phyloP scores from a whole-genome alignment of 2,888 invertebrate genomes.

The Dyspetes luteomarginatus region DNA sequence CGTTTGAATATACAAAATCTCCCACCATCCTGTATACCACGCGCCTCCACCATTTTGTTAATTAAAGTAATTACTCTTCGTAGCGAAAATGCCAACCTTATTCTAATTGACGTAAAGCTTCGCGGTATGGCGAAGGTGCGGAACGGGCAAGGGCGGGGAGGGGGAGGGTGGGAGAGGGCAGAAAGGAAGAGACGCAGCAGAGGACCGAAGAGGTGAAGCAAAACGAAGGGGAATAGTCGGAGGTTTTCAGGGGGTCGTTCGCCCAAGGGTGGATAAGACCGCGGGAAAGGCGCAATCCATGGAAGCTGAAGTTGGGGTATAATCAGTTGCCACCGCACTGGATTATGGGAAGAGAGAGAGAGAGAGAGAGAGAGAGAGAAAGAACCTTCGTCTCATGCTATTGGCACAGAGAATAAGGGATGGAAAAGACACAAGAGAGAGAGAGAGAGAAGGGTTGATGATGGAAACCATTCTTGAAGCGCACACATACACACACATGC shows the following conservation, averaged over 20 bases:
- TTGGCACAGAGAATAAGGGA: constrained; percentile 46
- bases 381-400: constrained; percentile 72
- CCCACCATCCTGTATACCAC: constrained; percentile 34
- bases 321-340: constrained; percentile 83
- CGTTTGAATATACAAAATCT: constrained; percentile 23
- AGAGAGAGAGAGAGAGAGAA: constrained; percentile 74
- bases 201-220: constrained; percentile 39
- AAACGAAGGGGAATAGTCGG: constrained; percentile 52
- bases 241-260: constrained; percentile 65
- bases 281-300: constrained; percentile 67
- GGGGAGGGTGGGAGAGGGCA: constrained; percentile 61
- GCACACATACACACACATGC: constrained; percentile 20
- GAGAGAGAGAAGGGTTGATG: constrained; percentile 2
- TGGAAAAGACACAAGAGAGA: constrained; percentile 16
- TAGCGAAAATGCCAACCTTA: constrained; percentile 84
- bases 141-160: constrained; percentile 63
- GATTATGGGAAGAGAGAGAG: constrained; percentile 80
- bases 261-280: constrained; percentile 78
- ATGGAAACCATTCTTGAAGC: constrained; percentile 49
- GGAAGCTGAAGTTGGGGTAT: constrained; percentile 73
- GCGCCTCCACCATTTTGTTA: constrained; percentile 84
- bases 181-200: constrained; percentile 58
- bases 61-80: constrained; percentile 85
- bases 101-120: constrained; percentile 84
- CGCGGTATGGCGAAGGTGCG: constrained; percentile 73